Percentiles rank a stretch among this genome's conserved stretches.
Conservation (phyloP, 2,888 invertebrate genomes). For the Hanleya hanleyi region DNA sequence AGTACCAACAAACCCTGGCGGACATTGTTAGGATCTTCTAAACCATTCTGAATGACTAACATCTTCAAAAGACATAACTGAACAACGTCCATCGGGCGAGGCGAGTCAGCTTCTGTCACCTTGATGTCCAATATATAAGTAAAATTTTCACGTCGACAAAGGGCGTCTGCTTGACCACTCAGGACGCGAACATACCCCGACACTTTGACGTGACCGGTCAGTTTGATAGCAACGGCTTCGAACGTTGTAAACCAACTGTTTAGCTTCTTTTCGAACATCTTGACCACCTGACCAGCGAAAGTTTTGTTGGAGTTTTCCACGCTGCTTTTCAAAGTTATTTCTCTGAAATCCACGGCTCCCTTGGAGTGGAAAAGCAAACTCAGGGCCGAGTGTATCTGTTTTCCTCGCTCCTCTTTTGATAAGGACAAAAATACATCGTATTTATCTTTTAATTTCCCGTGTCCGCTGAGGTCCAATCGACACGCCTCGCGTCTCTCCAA, state of each 20-base stretch:
- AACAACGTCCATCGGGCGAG: conserved; percentile 57
- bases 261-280: conserved; percentile 56
- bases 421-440: conserved; percentile 55
- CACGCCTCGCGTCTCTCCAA: conserved; percentile 56
- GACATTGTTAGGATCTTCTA: conserved; percentile 48
- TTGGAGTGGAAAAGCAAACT: conserved; percentile 45
- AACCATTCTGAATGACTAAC: conserved; percentile 58
- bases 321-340: conserved; percentile 17
- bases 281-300: conserved; percentile 54
- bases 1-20: conserved; percentile 49
- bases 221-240: conserved; percentile 56
- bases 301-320: not conserved
- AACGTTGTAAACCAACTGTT: conserved; percentile 57
- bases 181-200: conserved; percentile 58
- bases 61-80: conserved; percentile 60
- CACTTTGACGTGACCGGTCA: conserved; percentile 62
- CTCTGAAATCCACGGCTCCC: conserved; percentile 55
- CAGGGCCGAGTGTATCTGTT: conserved; percentile 53
- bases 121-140: conserved; percentile 54
- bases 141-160: conserved; percentile 46
- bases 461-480: conserved; percentile 55
- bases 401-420: conserved; percentile 53
- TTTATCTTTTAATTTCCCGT: conserved; percentile 49
- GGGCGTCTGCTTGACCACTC: conserved; percentile 52
- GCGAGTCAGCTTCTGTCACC: conserved; percentile 57